These are phyloP conservation scores for Colius striatus DNA, from an alignment of 2,113 vertebrate genomes.

Conservation along the genomic window DNA sequence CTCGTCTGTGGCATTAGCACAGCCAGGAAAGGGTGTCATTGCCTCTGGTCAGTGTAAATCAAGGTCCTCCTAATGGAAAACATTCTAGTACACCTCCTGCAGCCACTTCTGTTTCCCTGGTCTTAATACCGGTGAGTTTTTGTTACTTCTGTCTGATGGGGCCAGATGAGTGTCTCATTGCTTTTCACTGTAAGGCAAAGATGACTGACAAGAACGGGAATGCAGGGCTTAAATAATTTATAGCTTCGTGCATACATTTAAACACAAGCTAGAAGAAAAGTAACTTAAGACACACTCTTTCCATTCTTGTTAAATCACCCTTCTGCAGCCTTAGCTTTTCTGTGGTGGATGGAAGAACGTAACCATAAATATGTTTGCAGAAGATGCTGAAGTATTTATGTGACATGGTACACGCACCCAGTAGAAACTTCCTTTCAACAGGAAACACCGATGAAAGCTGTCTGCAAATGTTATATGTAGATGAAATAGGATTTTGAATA, in stretches of 20 bases:
- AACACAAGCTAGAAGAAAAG: background rate
- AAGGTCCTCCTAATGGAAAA: background rate
- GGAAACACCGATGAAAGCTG: background rate
- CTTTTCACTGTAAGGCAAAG: background rate
- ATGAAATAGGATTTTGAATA: background rate
- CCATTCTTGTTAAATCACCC: background rate
- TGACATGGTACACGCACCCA: accelerated
- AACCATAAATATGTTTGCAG: conserved; percentile 2
- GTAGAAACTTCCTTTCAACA: background rate
- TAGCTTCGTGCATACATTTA: background rate
- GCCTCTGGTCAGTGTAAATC: background rate
- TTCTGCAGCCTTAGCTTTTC: conserved; percentile 6
- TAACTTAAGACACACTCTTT: background rate
- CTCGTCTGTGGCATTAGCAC: background rate
- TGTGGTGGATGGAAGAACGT: conserved; percentile 18
- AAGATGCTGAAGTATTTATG: background rate
- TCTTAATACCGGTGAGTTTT: background rate
- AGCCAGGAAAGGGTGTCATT: background rate
- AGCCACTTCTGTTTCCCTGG: background rate
- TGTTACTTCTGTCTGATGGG: background rate
- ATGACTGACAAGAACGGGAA: background rate
- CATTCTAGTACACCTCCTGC: background rate
- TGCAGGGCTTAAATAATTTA: background rate
- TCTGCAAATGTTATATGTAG: background rate
- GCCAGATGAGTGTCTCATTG: background rate